Conservation (phyloP, 2,113 vertebrate species). For the Thermophis baileyi region DNA sequence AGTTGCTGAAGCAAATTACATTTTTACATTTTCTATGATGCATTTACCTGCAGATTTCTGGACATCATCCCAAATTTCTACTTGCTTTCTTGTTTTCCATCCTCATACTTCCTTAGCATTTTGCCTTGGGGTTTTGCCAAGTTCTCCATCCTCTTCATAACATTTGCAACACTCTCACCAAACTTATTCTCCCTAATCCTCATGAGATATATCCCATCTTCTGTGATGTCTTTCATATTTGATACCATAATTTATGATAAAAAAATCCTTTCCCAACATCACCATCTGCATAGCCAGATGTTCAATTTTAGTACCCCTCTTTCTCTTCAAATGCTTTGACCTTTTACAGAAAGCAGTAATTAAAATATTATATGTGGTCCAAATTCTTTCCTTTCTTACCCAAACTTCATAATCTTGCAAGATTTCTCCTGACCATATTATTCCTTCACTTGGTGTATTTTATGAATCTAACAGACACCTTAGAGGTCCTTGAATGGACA, state of each 20-base stretch:
- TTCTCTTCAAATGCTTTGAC: neutral
- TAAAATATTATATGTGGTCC: neutral
- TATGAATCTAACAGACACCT: neutral
- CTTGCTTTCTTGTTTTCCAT: neutral
- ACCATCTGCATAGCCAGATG: neutral
- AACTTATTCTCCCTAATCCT: neutral
- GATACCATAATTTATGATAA: neutral
- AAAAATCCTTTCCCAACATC: neutral
- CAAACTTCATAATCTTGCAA: neutral
- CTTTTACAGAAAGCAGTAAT: neutral
- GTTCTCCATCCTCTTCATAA: neutral
- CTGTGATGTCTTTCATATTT: neutral
- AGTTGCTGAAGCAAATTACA: neutral
- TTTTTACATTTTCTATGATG: neutral
- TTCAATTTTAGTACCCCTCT: neutral
- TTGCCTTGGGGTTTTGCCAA: neutral
- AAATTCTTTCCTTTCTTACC: neutral
- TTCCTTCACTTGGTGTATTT: neutral
- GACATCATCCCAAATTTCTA: too few species aligned
- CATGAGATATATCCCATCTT: neutral
- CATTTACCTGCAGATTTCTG: neutral
- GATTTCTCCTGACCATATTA: neutral
- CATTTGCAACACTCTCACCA: neutral
- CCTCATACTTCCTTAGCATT: neutral
- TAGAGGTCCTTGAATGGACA: neutral